Evolutionary conservation across 2,113 vertebrate species (phyloP).

Genomic region (Daubentonia madagascariensis): DNA sequence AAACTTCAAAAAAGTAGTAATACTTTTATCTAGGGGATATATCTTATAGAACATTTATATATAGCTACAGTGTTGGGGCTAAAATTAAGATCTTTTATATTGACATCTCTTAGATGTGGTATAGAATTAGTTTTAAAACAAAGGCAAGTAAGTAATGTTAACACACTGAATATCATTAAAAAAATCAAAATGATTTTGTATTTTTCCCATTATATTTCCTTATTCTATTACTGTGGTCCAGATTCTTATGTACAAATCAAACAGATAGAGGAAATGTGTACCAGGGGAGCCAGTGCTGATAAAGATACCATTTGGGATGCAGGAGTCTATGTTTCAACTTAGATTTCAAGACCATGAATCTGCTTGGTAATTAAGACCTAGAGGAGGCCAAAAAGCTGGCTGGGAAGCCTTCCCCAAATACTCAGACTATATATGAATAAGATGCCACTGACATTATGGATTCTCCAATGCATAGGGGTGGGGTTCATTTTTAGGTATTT

Average conservation of each 20-base stretch:
- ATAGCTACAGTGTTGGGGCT: conserved; percentile 45
- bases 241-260: neutral
- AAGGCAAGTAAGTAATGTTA: neutral
- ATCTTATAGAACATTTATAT: conserved; percentile 71
- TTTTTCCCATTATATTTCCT: neutral
- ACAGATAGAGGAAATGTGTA: neutral
- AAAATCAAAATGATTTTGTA: neutral
- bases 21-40: conserved; percentile 77
- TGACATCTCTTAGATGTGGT: conserved; percentile 24
- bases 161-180: neutral
- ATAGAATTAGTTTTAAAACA: conserved; percentile 46
- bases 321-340: neutral
- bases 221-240: neutral
- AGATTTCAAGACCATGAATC: neutral
- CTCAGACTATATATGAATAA: neutral
- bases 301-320: neutral
- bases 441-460: neutral
- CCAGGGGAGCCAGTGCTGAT: neutral
- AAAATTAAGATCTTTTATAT: conserved; percentile 69
- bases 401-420: neutral
- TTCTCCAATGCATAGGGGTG: neutral
- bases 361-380: neutral
- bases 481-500: neutral
- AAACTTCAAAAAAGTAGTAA: conserved; percentile 79
- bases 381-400: neutral